phyloP scores from a whole-genome alignment of 2,797 vertebrate genomes.

The Kryptolebias ocellatus region DNA sequence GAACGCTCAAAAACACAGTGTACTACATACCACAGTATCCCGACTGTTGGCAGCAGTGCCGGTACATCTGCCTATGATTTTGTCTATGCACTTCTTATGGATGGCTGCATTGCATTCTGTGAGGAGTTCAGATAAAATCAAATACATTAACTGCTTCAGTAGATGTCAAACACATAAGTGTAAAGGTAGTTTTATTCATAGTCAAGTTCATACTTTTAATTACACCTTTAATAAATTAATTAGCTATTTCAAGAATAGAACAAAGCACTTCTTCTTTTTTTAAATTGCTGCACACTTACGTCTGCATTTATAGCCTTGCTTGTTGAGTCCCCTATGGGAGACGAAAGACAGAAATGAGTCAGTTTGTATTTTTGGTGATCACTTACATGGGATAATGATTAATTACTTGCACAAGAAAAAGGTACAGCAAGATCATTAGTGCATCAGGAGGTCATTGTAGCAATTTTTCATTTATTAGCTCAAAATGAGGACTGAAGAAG shows the following conservation, averaged over 20 bases:
- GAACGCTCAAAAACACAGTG: slow-evolving; percentile 20
- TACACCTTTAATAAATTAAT: neutral
- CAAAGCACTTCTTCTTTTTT: neutral
- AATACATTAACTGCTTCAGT: slow-evolving; percentile 1
- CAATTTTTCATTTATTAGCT: neutral
- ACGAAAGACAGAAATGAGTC: slow-evolving; percentile 28
- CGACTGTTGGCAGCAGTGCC: slow-evolving; percentile 97
- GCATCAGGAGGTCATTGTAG: slow-evolving; percentile 5
- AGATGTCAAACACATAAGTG: neutral
- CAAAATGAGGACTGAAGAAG: neutral
- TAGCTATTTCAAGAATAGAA: slow-evolving; percentile 9
- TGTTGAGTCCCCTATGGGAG: slow-evolving; percentile 84
- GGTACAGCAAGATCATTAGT: slow-evolving; percentile 1
- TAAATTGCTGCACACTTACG: slow-evolving; percentile 70
- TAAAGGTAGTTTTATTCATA: neutral
- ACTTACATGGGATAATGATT: slow-evolving; percentile 20
- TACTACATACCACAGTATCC: slow-evolving; percentile 85
- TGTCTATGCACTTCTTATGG: slow-evolving; percentile 99
- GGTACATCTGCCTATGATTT: slow-evolving; percentile 98
- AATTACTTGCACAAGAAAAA: neutral
- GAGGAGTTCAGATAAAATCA: slow-evolving; percentile 37
- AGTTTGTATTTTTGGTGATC: slow-evolving; percentile 22
- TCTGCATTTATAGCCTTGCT: slow-evolving; percentile 87
- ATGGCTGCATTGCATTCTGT: slow-evolving; percentile 99
- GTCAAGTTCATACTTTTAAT: neutral